phyloP scores from a whole-genome alignment of 2,113 vertebrate species.

The Scartelaos histophorus region DNA sequence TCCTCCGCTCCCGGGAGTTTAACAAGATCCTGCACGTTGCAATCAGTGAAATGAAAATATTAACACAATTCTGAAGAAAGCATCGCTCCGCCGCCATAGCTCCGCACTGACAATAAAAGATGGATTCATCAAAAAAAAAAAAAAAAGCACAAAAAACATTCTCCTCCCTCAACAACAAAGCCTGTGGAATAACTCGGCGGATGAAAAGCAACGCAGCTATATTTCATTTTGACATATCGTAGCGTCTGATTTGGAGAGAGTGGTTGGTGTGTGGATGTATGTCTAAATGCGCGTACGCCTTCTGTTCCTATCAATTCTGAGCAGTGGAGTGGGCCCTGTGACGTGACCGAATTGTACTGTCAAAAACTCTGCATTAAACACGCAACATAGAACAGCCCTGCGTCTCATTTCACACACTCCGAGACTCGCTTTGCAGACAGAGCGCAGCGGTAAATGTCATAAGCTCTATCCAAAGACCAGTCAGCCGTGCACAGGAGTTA shows the following conservation, averaged over 20 bases:
- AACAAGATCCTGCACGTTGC: slow-evolving; percentile 28
- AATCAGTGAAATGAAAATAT: slow-evolving; percentile 57
- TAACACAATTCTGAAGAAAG: slow-evolving; percentile 46
- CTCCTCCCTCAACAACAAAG: slow-evolving; percentile 21
- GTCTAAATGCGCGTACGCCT: slow-evolving; percentile 23
- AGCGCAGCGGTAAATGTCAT: slow-evolving; percentile 35
- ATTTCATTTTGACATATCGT: slow-evolving; percentile 51
- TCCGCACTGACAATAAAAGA: slow-evolving; percentile 36
- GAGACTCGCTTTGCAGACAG: slow-evolving; percentile 16
- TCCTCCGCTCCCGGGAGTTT: slow-evolving; percentile 21
- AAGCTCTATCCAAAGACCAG: slow-evolving; percentile 6
- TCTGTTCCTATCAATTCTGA: slow-evolving; percentile 30
- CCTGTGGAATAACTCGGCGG: slow-evolving; percentile 24
- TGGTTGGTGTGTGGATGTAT: slow-evolving; percentile 12
- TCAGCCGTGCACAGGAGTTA: background rate
- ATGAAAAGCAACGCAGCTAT: slow-evolving; percentile 43
- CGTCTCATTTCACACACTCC: slow-evolving; percentile 16
- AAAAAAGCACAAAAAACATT: slow-evolving; percentile 21
- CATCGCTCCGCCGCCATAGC: slow-evolving; percentile 30
- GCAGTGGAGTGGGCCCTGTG: slow-evolving; percentile 26
- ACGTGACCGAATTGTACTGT: slow-evolving; percentile 29
- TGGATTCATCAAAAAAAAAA: slow-evolving; percentile 23
- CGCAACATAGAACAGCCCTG: slow-evolving; percentile 24
- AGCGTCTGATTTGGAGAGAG: slow-evolving; percentile 17
- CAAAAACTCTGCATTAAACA: slow-evolving; percentile 23